These are phyloP conservation scores for Sarotherodon lohbergeri DNA, from an alignment of 2,113 vertebrate species.

Conservation along the genomic window DNA sequence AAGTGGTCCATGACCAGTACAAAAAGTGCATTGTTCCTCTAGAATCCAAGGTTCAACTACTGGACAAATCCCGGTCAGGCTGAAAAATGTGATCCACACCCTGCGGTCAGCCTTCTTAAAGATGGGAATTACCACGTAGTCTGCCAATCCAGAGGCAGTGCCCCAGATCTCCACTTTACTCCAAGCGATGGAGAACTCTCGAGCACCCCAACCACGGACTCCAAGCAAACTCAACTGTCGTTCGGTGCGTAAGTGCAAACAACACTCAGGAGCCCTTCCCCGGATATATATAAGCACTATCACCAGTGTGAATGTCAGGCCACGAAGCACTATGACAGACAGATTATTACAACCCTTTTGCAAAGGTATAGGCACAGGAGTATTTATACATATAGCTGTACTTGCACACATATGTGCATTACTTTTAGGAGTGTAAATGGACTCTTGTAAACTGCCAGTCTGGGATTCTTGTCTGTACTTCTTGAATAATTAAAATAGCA, in stretches of 20 bases:
- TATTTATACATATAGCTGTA: conserved; percentile 25
- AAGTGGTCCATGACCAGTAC: background rate
- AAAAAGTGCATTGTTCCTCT: background rate
- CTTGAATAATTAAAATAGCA: conserved; percentile 30
- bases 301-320: conserved; percentile 2
- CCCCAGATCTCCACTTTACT: background rate
- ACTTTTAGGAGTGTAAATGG: conserved; percentile 50
- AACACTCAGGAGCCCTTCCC: background rate
- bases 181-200: background rate
- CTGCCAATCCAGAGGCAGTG: background rate
- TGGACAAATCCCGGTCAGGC: background rate
- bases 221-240: background rate
- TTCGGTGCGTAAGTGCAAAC: background rate
- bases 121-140: background rate
- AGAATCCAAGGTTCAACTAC: background rate
- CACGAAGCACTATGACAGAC: conserved; percentile 2
- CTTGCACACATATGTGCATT: conserved; percentile 1
- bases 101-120: background rate
- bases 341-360: conserved; percentile 27
- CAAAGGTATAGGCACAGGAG: background rate
- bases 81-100: background rate
- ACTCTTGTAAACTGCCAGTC: conserved; percentile 51
- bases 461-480: conserved; percentile 60
- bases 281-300: conserved; percentile 13
- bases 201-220: background rate